Conservation (phyloP, 2,888 invertebrate genomes). For the Tipula unca region DNA sequence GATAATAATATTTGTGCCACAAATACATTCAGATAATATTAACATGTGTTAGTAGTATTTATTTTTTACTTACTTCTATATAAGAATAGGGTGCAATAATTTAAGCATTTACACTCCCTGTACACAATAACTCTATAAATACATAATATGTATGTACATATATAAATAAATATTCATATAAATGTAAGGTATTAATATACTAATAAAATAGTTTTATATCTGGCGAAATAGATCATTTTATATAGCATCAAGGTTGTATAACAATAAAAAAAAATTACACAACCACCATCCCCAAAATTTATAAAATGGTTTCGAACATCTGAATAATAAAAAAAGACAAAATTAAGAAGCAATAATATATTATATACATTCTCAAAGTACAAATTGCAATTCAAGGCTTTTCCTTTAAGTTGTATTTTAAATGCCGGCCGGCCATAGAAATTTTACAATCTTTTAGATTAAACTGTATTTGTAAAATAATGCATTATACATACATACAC, state of each 20-base stretch:
- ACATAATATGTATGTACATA: neutral
- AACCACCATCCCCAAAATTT: neutral
- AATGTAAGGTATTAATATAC: neutral
- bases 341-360: neutral
- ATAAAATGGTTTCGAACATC: neutral
- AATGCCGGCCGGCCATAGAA: slow-evolving; percentile 15
- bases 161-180: neutral
- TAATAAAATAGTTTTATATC: neutral
- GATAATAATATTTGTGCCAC: neutral
- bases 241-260: no score
- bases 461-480: neutral
- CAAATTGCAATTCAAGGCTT: neutral
- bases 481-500: neutral
- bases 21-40: neutral
- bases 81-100: neutral
- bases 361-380: neutral
- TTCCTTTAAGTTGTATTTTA: neutral
- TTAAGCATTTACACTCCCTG: neutral
- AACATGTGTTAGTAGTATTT: neutral
- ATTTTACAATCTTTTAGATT: neutral
- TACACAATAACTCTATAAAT: neutral
- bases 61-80: neutral
- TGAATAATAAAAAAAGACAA: neutral
- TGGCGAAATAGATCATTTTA: no score
- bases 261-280: neutral